These are phyloP conservation scores for Siderastrea siderea DNA, from an alignment of 92 coral and sea anemone species.

Conservation along the genomic window DNA sequence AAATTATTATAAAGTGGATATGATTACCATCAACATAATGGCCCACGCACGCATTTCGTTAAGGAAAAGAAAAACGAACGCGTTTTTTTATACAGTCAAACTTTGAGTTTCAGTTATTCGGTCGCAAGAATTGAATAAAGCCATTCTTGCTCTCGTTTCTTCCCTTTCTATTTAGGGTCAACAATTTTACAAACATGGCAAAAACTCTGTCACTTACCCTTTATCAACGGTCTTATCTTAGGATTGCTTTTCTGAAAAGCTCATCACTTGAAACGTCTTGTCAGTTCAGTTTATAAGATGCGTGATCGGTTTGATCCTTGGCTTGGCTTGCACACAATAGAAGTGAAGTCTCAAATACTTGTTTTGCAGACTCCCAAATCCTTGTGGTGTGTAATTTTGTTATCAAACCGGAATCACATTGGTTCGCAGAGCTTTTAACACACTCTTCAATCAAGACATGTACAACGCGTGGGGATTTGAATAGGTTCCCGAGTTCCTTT, in stretches of 20 bases:
- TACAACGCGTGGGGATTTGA: not conserved
- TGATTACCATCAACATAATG: not conserved
- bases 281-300: slow-evolving; percentile 1
- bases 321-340: slow-evolving; percentile 8
- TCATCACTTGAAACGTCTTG: slow-evolving; percentile 32
- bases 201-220: slow-evolving; percentile 26
- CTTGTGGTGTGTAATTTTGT: not conserved
- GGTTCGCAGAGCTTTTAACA: not conserved
- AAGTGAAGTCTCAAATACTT: not conserved
- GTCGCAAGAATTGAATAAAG: not conserved
- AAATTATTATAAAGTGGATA: slow-evolving; percentile 1
- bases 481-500: not conserved
- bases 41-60: not conserved
- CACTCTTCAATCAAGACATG: slow-evolving; percentile 9
- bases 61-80: not conserved
- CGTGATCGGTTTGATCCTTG: slow-evolving; percentile 1
- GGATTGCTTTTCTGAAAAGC: slow-evolving; percentile 13
- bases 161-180: not conserved
- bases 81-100: not conserved
- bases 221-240: slow-evolving; percentile 11
- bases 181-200: not conserved
- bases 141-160: not conserved
- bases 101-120: not conserved
- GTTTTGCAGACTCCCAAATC: slow-evolving; percentile 4
- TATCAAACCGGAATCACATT: slow-evolving; percentile 54